Conservation (phyloP, 1,140 invertebrate species). For the Cardiocondyla obscurior region DNA sequence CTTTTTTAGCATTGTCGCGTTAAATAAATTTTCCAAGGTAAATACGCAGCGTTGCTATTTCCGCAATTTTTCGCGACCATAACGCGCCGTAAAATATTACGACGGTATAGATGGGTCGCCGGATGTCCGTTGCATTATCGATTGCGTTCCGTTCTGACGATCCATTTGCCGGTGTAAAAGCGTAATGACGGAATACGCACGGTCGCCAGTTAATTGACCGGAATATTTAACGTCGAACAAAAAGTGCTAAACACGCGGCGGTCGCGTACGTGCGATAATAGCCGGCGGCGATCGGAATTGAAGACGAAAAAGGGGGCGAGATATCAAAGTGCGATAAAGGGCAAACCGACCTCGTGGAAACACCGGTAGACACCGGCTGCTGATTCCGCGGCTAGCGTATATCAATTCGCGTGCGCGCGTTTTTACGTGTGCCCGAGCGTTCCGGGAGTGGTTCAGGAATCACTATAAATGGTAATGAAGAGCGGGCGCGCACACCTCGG, state of each 20-base stretch:
- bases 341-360: neutral
- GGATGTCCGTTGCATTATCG: slow-evolving; percentile 32
- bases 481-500: slow-evolving; percentile 67
- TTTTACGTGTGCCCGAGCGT: slow-evolving; percentile 69
- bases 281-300: neutral
- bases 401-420: slow-evolving; percentile 56
- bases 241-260: neutral
- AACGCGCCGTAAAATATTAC: slow-evolving; percentile 27
- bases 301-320: neutral
- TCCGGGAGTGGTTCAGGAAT: slow-evolving; percentile 77
- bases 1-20: neutral
- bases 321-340: slow-evolving; percentile 30
- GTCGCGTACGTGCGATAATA: neutral
- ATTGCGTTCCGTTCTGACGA: neutral
- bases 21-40: slow-evolving; percentile 41
- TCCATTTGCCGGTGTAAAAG: slow-evolving; percentile 7
- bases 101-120: neutral
- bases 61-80: neutral
- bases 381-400: slow-evolving; percentile 53
- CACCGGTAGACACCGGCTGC: slow-evolving; percentile 42
- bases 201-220: neutral
- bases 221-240: neutral
- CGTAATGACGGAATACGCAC: neutral
- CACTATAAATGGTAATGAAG: slow-evolving; percentile 83
- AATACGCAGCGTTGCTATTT: slow-evolving; percentile 19